Base-by-base conservation (phyloP, 2,888 invertebrate genomes). In the Sesia apiformis region DNA sequence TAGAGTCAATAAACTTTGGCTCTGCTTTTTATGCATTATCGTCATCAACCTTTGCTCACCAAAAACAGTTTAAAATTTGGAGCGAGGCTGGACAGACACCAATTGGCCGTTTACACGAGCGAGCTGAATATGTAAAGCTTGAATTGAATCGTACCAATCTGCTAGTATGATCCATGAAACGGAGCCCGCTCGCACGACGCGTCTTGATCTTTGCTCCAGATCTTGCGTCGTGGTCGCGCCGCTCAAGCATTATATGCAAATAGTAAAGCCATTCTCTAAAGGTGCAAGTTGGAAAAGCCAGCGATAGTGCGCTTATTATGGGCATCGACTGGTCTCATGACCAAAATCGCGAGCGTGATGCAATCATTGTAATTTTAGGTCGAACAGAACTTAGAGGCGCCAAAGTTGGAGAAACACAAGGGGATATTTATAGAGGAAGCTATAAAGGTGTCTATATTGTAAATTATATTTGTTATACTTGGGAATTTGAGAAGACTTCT, bases 231-330 rank as follows among this genome's bases (percentile, higher is more conserved):
- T 81, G 81, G 79, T 75, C 76, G 77, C 78, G 61, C 76, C 74
- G 72, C 73, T 73, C 72, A 68, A 65, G 77, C 78, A 81, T 84
- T 84, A 83, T 85, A 84, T 84, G 83, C 79, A 81, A 85, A 85
- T 83, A 70, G 60, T 68, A 62, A 64, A 66, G 62, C 74, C 72
- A 61, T 72, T 78, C 76, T 72, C 70, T 54, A 59, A 67, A 66
- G 73, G 63, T 67, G 60, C 50, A 50, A 50, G 50, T 39, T 50
- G 50, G 38, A 50, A 50, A 4, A 38, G 69, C 62, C 60, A 77
- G 79, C 80, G 79, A 74, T 72, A 74, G 63, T 64, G 64, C 59
- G 60, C 54, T 54, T 38, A 41, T 39, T 56, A 56, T 43, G 55
- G 57, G 51, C 54, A 55, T 57, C 51, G 55, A 50, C 53, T 46